Base-by-base conservation (phyloP, 2,797 vertebrate species). In the Atherinosoma microstoma region DNA sequence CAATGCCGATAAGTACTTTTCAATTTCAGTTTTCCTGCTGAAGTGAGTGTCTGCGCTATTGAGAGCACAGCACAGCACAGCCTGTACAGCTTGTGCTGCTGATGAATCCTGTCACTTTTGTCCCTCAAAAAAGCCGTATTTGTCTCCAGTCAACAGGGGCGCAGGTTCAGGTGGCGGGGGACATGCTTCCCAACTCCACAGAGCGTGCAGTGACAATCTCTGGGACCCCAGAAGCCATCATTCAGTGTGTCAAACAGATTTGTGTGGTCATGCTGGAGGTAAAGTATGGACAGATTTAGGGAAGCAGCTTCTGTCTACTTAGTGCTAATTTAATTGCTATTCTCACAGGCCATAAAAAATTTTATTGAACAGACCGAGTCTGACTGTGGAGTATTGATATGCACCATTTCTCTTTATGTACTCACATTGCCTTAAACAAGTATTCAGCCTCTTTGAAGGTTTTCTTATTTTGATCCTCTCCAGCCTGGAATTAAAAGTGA, bases 191-290 rank as follows among this genome's bases (percentile, higher is more conserved):
- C 90, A 99, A 98, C 93, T 99, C 97, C 85, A 99, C 97, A 2
- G 97, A 99, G 92, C 95, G 97, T 80, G 97, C 97, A 0, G 97
- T 99, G 94, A 99, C 97, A 92, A 98, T 99, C 95, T 98, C 97
- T 51, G 97, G 97, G 86, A 98, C 97, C 69, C 97, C 97, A 27
- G 97, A 99, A 64, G 97, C 97, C 92, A 99, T 99, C 91, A 98
- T 99, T 94, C 97, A 99, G 91, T 99, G 97, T 92, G 97, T 98
- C 94, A 97, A 97, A 95, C 97, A 98, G 87, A 98, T 98, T 93
- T 98, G 97, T 95, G 97, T 99, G 94, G 97, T 98, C 93, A 98
- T 98, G 96, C 94, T 99, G 94, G 97, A 99, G 97, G 97, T 91
- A 84, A 36, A 56, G 77, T 69, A 35, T 82, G 38, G 27, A 2